Base-by-base conservation (phyloP, 2,888 invertebrate species). In the Melinaea menophilus region DNA sequence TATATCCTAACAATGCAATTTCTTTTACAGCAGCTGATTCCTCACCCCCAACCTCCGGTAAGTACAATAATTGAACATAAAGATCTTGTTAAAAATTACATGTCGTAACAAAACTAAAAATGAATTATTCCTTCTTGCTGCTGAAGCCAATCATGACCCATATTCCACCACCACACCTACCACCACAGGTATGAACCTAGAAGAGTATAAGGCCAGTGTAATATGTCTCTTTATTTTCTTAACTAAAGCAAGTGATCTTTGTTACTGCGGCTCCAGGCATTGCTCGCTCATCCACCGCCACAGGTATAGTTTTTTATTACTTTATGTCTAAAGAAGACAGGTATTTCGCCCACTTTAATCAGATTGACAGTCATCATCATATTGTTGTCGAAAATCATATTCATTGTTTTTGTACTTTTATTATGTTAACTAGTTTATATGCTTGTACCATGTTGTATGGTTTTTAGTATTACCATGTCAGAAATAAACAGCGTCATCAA, bases 91-190 rank as follows among this genome's bases (percentile, higher is more conserved):
- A 2, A 51, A 9, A 51, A 41, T 41, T 1, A 37, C 4, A 41
- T 3, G 41, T 9, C 51, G n/a, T 13, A 48, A 11, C 22, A 3
- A 51, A 22, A 51, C 31, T 51, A 51, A 31, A 31, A 31, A 51
- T 51, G 22, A 31, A 51, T 9, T 31, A 51, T 51, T 51, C 22
- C 51, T 51, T 51, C 31, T 51, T 51, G 51, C 51, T 51, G 51
- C 51, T n/a, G 2, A 58, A 64, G 66, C 46, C 56, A 4, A 37
- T 64, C 47, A 59, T 64, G 47, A 31, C 59, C 1, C 61, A 59
- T 35, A 63, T 61, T 1, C 64, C 59, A 45, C 63, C 47, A 37
- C 59, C 66, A 3, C 64, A 61, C 37, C 31, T 64, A 56, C 64
- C 22, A 35, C 55, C 35, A 37, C 64, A 64, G 61, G 55, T 7